A percentile compares a stretch with the other conserved stretches of the same genome.
phyloP scores from a whole-genome alignment of 2,888 invertebrate genomes.

The Netelia virgata region DNA sequence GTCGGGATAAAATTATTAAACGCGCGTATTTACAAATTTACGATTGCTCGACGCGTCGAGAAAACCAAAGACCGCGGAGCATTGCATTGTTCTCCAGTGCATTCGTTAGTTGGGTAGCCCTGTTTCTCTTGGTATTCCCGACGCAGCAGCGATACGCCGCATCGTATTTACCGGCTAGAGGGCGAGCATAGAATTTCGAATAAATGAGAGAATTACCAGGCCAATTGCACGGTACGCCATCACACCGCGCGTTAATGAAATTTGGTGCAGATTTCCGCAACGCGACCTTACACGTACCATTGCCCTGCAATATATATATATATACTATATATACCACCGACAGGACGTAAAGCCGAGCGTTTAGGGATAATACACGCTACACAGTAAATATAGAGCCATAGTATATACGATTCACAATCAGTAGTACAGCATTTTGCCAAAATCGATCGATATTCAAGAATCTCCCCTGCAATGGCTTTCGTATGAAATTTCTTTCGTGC shows the following conservation, averaged over 20 bases:
- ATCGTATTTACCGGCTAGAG: constrained; percentile 42
- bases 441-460: too few relatives aligned
- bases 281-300: constrained; percentile 28
- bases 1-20: too few relatives aligned
- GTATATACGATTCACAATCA: too few relatives aligned
- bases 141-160: constrained; percentile 14
- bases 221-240: constrained; percentile 58
- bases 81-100: constrained; percentile 11
- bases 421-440: too few relatives aligned
- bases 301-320: not conserved
- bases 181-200: constrained; percentile 57
- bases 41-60: not conserved
- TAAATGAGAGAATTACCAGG: constrained; percentile 64
- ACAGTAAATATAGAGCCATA: not conserved
- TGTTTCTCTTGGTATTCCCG: constrained; percentile 3
- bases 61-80: not conserved
- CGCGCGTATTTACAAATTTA: too few relatives aligned
- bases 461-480: too few relatives aligned
- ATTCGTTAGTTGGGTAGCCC: constrained; percentile 19
- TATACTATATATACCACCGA: not conserved
- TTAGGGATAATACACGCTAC: not conserved
- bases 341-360: constrained; percentile 2
- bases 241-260: constrained; percentile 59
- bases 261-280: constrained; percentile 57
- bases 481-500: too few relatives aligned